phyloP scores from a whole-genome alignment of 2,888 invertebrate species.

The Campoplex nolae region DNA sequence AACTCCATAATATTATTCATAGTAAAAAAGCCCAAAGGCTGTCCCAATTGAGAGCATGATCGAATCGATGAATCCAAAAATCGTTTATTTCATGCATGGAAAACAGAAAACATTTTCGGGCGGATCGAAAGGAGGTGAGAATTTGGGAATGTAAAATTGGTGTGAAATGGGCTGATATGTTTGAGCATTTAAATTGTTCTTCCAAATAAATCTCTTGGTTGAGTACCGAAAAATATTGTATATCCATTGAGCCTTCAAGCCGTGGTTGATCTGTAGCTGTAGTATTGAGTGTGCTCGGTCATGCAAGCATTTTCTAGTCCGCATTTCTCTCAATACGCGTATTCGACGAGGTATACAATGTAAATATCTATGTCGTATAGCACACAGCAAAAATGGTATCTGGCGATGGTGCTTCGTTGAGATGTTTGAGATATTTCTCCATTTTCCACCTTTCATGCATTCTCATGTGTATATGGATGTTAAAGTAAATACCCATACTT shows the following conservation, averaged over 20 bases:
- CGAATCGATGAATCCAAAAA: background rate
- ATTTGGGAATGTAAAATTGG: background rate
- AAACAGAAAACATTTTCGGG: background rate
- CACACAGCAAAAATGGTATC: slow-evolving; percentile 32
- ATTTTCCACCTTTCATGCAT: slow-evolving; percentile 16
- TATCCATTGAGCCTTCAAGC: slow-evolving; percentile 17
- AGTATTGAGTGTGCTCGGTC: slow-evolving; percentile 51
- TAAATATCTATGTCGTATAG: slow-evolving; percentile 1
- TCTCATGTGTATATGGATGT: slow-evolving; percentile 3
- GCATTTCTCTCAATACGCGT: slow-evolving; percentile 32
- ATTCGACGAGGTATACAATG: background rate
- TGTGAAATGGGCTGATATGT: background rate
- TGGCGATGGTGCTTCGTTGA: slow-evolving; percentile 30
- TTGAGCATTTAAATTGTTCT: slow-evolving; percentile 16
- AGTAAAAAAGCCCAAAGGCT: too few species aligned
- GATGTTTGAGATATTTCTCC: slow-evolving; percentile 61
- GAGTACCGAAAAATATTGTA: slow-evolving; percentile 21
- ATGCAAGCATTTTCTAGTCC: slow-evolving; percentile 50
- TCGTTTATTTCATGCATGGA: background rate
- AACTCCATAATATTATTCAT: too few species aligned
- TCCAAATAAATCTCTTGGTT: slow-evolving; percentile 22
- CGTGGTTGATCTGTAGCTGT: slow-evolving; percentile 43
- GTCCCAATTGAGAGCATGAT: background rate
- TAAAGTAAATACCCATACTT: slow-evolving; percentile 14
- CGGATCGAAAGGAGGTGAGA: background rate